phyloP scores from a whole-genome alignment of 2,888 invertebrate genomes.

The Oscheius sp. region DNA sequence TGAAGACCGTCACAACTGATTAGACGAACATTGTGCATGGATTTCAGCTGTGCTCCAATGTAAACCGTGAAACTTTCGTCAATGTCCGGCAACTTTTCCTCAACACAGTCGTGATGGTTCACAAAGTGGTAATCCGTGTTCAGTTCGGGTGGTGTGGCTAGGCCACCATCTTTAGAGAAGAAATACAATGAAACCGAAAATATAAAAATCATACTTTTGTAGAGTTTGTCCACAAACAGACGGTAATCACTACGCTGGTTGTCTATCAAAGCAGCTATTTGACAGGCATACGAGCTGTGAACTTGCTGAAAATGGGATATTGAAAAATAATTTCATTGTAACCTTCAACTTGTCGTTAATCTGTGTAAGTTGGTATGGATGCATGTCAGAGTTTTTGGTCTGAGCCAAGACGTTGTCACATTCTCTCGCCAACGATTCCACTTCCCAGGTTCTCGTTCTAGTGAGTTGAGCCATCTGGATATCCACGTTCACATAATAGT shows the following conservation, averaged over 20 bases:
- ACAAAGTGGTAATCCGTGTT: background rate
- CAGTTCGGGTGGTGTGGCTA: slow-evolving; percentile 4
- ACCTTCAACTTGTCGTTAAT: slow-evolving; percentile 67
- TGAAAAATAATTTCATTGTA: background rate
- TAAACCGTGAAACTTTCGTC: slow-evolving; percentile 71
- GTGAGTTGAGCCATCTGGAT: slow-evolving; percentile 61
- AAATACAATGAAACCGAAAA: background rate
- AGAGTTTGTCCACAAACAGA: slow-evolving; percentile 46
- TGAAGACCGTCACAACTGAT: slow-evolving; percentile 12
- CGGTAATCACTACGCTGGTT: slow-evolving; percentile 55
- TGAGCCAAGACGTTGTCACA: slow-evolving; percentile 55
- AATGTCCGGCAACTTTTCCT: slow-evolving; percentile 40
- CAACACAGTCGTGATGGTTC: slow-evolving; percentile 22
- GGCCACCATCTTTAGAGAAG: background rate
- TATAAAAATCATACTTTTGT: slow-evolving; percentile 10
- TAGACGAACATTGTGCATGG: slow-evolving; percentile 95
- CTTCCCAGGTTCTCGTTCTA: slow-evolving; percentile 64
- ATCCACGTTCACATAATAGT: background rate
- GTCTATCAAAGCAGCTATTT: slow-evolving; percentile 63
- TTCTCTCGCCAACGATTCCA: slow-evolving; percentile 58
- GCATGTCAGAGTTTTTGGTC: slow-evolving; percentile 46
- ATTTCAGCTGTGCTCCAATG: slow-evolving; percentile 90
- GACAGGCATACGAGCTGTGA: slow-evolving; percentile 61
- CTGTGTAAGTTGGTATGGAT: slow-evolving; percentile 62
- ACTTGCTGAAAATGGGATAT: slow-evolving; percentile 48